Evolutionary conservation across 1,140 invertebrate genomes (phyloP).

Genomic region (Zaprionus inermis): DNA sequence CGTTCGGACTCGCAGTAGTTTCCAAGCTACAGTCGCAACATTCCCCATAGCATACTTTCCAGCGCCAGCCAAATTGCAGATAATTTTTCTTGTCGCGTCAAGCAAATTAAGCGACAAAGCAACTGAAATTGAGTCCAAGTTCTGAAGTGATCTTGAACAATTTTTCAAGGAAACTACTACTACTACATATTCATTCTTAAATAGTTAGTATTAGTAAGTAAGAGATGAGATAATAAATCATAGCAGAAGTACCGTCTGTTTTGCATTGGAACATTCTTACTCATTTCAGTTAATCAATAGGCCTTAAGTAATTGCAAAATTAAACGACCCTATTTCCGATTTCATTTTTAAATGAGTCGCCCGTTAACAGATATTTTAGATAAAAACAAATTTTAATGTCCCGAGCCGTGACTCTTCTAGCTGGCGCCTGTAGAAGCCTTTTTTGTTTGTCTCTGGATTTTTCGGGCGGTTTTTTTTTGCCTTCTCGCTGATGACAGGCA

Average conservation of each 20-base stretch:
- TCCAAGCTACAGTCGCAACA: constrained; percentile 15
- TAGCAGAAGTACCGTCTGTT: too few species aligned
- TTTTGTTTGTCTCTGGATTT: constrained; percentile 38
- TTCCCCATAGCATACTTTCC: constrained; percentile 34
- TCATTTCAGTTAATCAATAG: too few species aligned
- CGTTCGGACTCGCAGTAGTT: constrained; percentile 16
- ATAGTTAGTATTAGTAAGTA: not conserved
- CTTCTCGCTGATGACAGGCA: constrained; percentile 25
- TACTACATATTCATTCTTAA: too few species aligned
- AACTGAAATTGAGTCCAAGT: not conserved
- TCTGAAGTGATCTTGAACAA: not conserved
- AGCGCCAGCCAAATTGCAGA: constrained; percentile 34
- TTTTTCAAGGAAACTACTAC: not conserved
- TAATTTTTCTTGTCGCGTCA: constrained; percentile 47
- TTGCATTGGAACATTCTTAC: too few species aligned
- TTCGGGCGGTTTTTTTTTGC: not conserved
- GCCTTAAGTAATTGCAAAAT: too few species aligned
- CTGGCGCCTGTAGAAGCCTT: constrained; percentile 30
- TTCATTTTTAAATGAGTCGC: too few species aligned
- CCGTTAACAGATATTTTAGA: constrained; percentile 2
- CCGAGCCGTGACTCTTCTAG: not conserved
- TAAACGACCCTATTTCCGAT: too few species aligned
- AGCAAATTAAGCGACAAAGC: constrained; percentile 22
- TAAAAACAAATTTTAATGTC: constrained; percentile 22
- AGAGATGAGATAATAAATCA: too few species aligned